Percentiles rank a stretch among this genome's conserved stretches.
Conservation (phyloP, 2,113 vertebrate species). For the Cisticola juncidis region DNA sequence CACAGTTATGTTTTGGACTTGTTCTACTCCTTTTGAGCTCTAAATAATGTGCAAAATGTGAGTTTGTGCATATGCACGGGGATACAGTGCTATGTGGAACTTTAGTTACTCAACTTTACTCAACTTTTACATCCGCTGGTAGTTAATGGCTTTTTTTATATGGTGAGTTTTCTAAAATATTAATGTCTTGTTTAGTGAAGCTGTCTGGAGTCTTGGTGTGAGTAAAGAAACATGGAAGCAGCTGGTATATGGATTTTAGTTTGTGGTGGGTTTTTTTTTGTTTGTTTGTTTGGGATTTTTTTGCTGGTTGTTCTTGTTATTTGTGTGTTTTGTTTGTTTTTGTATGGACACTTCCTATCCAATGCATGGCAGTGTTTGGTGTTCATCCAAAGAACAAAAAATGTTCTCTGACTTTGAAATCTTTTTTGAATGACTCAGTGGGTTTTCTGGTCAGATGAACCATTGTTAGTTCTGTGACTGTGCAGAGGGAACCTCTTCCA, state of each 20-base stretch:
- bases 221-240: neutral
- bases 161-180: neutral
- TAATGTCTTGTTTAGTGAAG: neutral
- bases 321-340: neutral
- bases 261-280: neutral
- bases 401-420: neutral
- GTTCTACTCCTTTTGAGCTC: neutral
- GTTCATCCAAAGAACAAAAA: neutral
- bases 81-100: neutral
- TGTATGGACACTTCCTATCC: neutral
- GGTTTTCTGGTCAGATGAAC: neutral
- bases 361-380: neutral
- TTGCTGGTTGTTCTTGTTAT: neutral
- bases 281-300: neutral
- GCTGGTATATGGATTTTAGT: neutral
- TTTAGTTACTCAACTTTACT: neutral
- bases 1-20: neutral
- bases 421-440: neutral
- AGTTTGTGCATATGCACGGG: neutral
- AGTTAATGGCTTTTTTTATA: neutral
- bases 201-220: neutral
- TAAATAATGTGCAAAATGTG: neutral
- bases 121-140: neutral
- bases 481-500: neutral
- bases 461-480: neutral